phyloP scores from a whole-genome alignment of 2,888 invertebrate species.

The Drosophila austrosaltans region DNA sequence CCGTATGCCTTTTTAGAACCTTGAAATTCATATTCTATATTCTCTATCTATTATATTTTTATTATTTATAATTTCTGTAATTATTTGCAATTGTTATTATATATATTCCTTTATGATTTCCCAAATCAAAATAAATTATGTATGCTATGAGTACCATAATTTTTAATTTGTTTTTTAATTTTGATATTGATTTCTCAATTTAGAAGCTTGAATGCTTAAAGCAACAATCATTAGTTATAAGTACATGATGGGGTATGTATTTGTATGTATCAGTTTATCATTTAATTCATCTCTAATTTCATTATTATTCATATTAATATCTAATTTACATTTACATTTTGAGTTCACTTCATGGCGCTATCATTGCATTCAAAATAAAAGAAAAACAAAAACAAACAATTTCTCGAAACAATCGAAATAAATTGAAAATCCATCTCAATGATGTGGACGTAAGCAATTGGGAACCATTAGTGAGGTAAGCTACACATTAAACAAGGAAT shows the following conservation, averaged over 20 bases:
- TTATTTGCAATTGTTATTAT: conserved; percentile 34
- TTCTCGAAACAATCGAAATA: conserved; percentile 5
- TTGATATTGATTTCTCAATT: neutral
- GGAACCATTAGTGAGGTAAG: conserved; percentile 84
- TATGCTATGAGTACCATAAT: neutral
- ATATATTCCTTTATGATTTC: conserved; percentile 26
- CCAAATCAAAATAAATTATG: conserved; percentile 49
- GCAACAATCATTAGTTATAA: conserved; percentile 70
- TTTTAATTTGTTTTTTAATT: neutral
- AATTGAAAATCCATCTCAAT: conserved; percentile 79
- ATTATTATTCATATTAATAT: conserved; percentile 40
- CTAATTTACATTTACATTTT: conserved; percentile 49
- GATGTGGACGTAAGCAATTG: conserved; percentile 84
- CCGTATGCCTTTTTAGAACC: conserved; percentile 83
- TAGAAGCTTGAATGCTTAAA: conserved; percentile 26
- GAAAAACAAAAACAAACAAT: conserved; percentile 51
- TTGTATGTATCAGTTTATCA: conserved; percentile 36
- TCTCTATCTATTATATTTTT: conserved; percentile 27
- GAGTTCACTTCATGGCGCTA: conserved; percentile 77
- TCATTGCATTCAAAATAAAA: conserved; percentile 70
- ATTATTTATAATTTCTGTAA: conserved; percentile 29
- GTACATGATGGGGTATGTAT: conserved; percentile 62
- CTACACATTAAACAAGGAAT: conserved; percentile 83
- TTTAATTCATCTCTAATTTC: conserved; percentile 27
- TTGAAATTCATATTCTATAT: conserved; percentile 69